A percentile compares a stretch with the other conserved stretches of the same genome.
Conservation (phyloP, 2,113 vertebrate species). For the Cairina moschata region DNA sequence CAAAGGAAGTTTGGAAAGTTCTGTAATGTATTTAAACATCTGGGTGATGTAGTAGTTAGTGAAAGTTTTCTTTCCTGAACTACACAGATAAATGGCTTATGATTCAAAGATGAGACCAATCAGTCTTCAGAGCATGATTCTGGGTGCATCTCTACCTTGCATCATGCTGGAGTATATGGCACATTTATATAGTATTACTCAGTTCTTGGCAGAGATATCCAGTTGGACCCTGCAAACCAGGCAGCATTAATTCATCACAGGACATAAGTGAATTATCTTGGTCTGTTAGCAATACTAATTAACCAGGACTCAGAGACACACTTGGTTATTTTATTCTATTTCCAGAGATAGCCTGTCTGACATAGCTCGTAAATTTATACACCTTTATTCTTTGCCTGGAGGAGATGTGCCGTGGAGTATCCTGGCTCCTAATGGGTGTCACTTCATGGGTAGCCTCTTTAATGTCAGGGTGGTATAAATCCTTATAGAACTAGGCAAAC, state of each 20-base stretch:
- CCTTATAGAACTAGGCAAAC: neutral
- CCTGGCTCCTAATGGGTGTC: neutral
- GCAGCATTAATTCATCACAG: conserved; percentile 44
- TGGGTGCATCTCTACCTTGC: neutral
- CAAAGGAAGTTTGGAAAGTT: neutral
- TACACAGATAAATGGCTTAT: neutral
- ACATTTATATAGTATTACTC: conserved; percentile 6
- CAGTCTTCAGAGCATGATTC: neutral
- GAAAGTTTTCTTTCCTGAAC: neutral
- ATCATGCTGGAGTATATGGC: neutral
- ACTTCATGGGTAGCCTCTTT: neutral
- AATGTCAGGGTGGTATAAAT: neutral
- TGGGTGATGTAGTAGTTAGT: neutral
- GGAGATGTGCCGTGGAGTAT: neutral
- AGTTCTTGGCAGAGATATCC: conserved; percentile 10
- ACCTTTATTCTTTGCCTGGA: neutral
- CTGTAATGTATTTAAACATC: neutral
- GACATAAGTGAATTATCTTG: conserved; percentile 41
- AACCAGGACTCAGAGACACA: neutral
- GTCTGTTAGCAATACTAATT: conserved; percentile 35
- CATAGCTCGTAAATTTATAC: neutral
- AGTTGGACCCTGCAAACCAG: neutral
- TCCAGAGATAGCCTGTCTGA: neutral
- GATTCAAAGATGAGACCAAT: conserved; percentile 10
- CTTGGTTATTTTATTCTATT: conserved; percentile 35